These are phyloP conservation scores for rat (Rattus norvegicus) DNA, from an alignment of 2,113 vertebrate species.

Conservation along the genomic window GRCr8 NC_086028.1:80127001-80127500, in stretches of 20 bases:
- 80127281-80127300: no score
- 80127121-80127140: background rate
- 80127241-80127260: background rate
- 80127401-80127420: background rate
- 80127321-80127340: no score
- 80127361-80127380: no score
- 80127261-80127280: no score
- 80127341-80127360: no score
- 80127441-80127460: background rate
- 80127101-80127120: background rate
- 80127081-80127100: background rate
- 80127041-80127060: background rate
- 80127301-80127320: no score
- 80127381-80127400: background rate
- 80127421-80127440: background rate
- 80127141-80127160: background rate
- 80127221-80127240: background rate
- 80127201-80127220: background rate
- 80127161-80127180: background rate
- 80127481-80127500: no score
- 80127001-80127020: background rate
- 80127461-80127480: background rate
- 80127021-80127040: background rate
- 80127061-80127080: background rate
- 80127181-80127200: background rate